Percentiles rank a stretch among this genome's conserved stretches.
Conservation (phyloP, 2,888 invertebrate species). For the Alitta virens region DNA sequence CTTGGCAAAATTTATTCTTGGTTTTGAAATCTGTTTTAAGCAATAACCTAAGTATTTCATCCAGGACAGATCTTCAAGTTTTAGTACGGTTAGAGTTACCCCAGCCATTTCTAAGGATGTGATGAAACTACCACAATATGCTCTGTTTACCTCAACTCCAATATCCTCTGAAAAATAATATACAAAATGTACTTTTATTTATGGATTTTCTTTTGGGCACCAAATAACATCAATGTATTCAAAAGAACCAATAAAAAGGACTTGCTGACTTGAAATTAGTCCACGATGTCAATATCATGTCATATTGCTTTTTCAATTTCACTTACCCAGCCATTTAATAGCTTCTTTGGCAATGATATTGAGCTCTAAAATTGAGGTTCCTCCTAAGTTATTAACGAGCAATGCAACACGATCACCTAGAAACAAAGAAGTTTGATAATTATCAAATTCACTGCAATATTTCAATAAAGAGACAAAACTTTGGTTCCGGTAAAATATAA, state of each 20-base stretch:
- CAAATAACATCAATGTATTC: no score
- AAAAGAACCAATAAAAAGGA: no score
- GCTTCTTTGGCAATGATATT: constrained; percentile 70
- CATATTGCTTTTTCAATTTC: no score
- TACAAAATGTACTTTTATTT: no score
- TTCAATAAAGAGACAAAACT: background rate
- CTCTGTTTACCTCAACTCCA: constrained; percentile 61
- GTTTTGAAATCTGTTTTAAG: no score
- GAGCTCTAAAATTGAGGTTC: constrained; percentile 73
- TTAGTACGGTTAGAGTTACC: constrained; percentile 69
- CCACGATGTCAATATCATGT: no score
- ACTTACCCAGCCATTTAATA: constrained; percentile 66
- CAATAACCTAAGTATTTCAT: no score
- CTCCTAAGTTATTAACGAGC: constrained; percentile 78
- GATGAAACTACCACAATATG: constrained; percentile 66
- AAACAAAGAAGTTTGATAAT: no score
- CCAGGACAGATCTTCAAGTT: constrained; percentile 22
- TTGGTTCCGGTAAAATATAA: no score
- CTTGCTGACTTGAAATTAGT: no score
- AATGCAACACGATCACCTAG: constrained; percentile 62
- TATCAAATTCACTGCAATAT: background rate
- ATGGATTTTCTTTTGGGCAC: no score
- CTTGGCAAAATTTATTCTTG: no score
- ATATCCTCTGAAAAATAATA: background rate
- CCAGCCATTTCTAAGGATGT: constrained; percentile 79